These are phyloP conservation scores for Lepeophtheirus nordmannii DNA, from an alignment of 2,888 invertebrate genomes.

Conservation along the genomic window DNA sequence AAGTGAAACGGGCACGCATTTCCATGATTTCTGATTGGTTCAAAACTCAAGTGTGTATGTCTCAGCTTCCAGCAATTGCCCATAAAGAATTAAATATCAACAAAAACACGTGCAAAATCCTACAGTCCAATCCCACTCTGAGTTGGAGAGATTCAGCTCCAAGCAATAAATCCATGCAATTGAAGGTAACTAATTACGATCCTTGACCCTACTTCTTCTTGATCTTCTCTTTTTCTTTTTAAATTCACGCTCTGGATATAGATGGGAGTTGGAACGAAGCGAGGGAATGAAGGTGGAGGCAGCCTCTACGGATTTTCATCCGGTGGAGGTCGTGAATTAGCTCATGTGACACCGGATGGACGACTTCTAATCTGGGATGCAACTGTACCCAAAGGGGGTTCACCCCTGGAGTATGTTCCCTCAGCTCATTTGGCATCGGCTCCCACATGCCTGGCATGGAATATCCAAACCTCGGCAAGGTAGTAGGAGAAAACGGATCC, in stretches of 20 bases:
- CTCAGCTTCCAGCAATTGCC: too few relatives aligned
- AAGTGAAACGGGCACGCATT: too few relatives aligned
- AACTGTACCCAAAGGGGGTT: not conserved
- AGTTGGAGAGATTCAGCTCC: not conserved
- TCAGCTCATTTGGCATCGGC: constrained; percentile 6
- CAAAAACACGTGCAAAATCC: not conserved
- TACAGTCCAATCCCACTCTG: not conserved
- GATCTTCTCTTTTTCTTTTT: not conserved
- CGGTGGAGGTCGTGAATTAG: not conserved
- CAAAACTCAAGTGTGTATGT: too few relatives aligned
- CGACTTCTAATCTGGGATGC: constrained; percentile 7
- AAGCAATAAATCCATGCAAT: not conserved
- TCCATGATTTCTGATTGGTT: not conserved
- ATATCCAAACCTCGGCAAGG: not conserved
- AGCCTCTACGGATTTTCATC: not conserved
- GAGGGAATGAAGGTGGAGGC: not conserved
- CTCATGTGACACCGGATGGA: constrained; percentile 11
- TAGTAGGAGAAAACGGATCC: not conserved
- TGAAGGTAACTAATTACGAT: not conserved
- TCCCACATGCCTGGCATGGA: not conserved
- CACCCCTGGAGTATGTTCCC: constrained; percentile 9
- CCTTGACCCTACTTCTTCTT: not conserved
- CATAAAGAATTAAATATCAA: not conserved
- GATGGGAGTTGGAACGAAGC: not conserved
- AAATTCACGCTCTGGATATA: not conserved